Percentiles rank a stretch among this genome's conserved stretches.
phyloP scores from a whole-genome alignment of 2,113 vertebrate species.

The Oreochromis aureus region DNA sequence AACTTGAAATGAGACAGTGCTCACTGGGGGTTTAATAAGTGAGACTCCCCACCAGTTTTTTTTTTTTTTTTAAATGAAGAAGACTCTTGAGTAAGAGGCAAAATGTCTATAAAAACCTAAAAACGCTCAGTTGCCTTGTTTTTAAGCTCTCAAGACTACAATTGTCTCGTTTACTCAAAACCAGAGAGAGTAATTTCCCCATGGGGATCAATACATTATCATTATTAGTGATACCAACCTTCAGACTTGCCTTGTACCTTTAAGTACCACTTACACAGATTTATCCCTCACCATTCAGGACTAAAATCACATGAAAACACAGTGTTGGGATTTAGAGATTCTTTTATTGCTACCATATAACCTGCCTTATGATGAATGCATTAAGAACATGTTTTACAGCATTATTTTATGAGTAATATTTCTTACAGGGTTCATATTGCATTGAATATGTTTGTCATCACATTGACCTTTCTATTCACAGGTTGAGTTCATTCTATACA shows the following conservation, averaged over 20 bases:
- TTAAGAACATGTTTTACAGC: too few species aligned
- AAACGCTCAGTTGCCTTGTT: not conserved
- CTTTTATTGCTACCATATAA: too few species aligned
- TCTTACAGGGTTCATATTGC: too few species aligned
- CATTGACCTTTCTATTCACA: too few species aligned
- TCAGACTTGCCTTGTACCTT: not conserved
- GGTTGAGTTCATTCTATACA: too few species aligned
- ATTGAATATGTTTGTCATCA: too few species aligned
- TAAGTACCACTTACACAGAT: not conserved
- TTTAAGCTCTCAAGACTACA: not conserved
- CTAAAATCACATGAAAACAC: not conserved
- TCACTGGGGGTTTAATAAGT: not conserved
- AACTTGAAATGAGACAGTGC: rapidly evolving
- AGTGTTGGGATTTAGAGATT: too few species aligned
- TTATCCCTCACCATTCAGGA: not conserved
- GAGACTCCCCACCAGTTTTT: rapidly evolving
- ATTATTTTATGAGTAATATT: too few species aligned
- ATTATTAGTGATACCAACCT: not conserved
- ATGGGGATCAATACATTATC: rapidly evolving
- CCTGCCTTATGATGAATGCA: too few species aligned
- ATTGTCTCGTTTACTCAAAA: not conserved
- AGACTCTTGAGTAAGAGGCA: not conserved
- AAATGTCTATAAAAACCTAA: not conserved
- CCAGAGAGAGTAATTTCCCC: not conserved
- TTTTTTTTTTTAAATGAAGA: not conserved